These are phyloP conservation scores for Semaprochilodus insignis DNA, from an alignment of 2,797 vertebrate species.

Conservation along the genomic window DNA sequence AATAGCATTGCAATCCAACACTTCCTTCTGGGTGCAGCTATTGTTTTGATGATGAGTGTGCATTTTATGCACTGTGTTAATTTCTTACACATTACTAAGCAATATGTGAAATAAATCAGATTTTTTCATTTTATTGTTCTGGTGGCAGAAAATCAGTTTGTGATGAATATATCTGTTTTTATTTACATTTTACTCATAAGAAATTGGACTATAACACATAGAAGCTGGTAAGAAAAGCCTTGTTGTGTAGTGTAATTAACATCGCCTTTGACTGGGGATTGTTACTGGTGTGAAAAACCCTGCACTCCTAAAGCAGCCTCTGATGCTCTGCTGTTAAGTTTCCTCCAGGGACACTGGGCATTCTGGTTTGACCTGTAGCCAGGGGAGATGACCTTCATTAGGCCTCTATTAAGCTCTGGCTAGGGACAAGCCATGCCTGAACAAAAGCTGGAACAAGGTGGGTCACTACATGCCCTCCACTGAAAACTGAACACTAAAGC, in stretches of 20 bases:
- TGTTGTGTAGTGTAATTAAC: not conserved
- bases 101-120: too few relatives aligned
- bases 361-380: slow-evolving; percentile 34
- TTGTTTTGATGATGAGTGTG: too few relatives aligned
- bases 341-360: slow-evolving; percentile 14
- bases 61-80: too few relatives aligned
- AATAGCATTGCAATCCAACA: too few relatives aligned
- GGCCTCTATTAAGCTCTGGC: slow-evolving; percentile 30
- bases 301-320: slow-evolving; percentile 7
- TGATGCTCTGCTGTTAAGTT: slow-evolving; percentile 5
- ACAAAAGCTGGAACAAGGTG: slow-evolving; percentile 39
- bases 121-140: too few relatives aligned
- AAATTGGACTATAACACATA: too few relatives aligned
- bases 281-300: not conserved
- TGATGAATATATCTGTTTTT: too few relatives aligned
- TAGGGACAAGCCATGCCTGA: not conserved
- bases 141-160: too few relatives aligned
- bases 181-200: too few relatives aligned
- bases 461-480: not conserved
- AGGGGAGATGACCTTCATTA: slow-evolving; percentile 42
- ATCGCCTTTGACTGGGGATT: not conserved
- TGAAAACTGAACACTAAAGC: slow-evolving; percentile 19
- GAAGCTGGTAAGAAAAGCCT: too few relatives aligned
- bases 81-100: too few relatives aligned
- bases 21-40: too few relatives aligned